Evolutionary conservation across 2,113 vertebrate species (phyloP).

Genomic region (Tenrec ecaudatus): DNA sequence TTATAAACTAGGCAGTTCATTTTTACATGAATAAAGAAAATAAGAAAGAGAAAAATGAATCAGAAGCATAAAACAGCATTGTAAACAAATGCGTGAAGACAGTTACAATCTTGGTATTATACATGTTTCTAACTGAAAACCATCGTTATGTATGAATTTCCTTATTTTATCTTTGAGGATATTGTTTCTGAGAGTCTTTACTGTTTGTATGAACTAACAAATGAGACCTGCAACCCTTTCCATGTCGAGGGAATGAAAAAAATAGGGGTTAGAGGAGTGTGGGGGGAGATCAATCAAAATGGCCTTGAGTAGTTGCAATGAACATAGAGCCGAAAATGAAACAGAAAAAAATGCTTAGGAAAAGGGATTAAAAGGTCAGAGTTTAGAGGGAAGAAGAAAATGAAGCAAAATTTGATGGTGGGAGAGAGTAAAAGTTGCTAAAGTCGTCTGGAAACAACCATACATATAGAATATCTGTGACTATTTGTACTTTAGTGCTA

Average conservation of each 20-base stretch:
- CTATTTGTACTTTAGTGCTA: background rate
- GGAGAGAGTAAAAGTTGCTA: background rate
- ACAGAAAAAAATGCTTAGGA: background rate
- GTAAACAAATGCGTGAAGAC: conserved; percentile 49
- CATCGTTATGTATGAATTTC: conserved; percentile 9
- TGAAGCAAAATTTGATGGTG: background rate
- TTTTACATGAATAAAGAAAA: conserved; percentile 67
- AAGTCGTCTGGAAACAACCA: background rate
- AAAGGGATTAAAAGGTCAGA: background rate
- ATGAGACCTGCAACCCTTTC: conserved; percentile 14
- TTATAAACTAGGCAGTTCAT: conserved; percentile 63
- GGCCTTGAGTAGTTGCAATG: background rate
- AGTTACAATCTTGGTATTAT: conserved; percentile 48
- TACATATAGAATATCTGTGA: background rate
- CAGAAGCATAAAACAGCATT: conserved; percentile 30
- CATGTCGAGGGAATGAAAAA: background rate
- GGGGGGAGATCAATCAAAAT: background rate
- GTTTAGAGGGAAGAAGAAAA: background rate
- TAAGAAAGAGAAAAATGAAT: conserved; percentile 38
- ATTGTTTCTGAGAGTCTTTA: conserved; percentile 52
- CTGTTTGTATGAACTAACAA: no score
- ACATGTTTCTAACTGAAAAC: conserved; percentile 61
- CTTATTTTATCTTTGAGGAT: conserved; percentile 15
- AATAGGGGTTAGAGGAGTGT: background rate
- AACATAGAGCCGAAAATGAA: conserved; percentile 7